A percentile compares a stretch with the other conserved stretches of the same genome.
Evolutionary conservation across 2,888 invertebrate species (phyloP).

Genomic region (Drosophila falleni): DNA sequence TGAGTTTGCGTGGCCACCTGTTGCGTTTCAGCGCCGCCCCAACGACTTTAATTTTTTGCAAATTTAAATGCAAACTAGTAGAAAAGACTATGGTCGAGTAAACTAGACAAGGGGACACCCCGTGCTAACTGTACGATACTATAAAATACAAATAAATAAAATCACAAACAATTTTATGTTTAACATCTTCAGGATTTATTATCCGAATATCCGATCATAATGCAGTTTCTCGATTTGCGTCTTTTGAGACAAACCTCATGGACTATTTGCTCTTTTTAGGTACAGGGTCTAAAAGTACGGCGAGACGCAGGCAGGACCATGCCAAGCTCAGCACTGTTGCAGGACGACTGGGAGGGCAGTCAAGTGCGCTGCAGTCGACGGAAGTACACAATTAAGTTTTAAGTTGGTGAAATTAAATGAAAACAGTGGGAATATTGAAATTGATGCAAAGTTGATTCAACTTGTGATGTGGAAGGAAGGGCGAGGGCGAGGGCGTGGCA

Average conservation of each 20-base stretch:
- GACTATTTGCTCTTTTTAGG: not conserved
- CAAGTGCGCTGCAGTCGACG: slow-evolving; percentile 50
- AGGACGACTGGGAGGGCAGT: slow-evolving; percentile 17
- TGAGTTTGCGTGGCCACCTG: slow-evolving; percentile 74
- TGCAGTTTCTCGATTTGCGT: not conserved
- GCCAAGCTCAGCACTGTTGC: slow-evolving; percentile 1
- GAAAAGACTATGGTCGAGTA: not conserved
- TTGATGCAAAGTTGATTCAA: slow-evolving; percentile 80
- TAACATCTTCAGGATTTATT: no score
- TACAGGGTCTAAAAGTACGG: slow-evolving; percentile 19
- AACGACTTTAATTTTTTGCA: slow-evolving; percentile 77
- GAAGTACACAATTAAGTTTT: slow-evolving; percentile 81
- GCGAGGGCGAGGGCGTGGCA: slow-evolving; percentile 27
- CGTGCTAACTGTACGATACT: no score
- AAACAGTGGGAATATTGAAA: slow-evolving; percentile 81
- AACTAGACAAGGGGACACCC: not conserved
- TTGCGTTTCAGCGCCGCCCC: slow-evolving; percentile 39
- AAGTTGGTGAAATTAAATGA: slow-evolving; percentile 79
- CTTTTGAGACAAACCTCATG: not conserved
- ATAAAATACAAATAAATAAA: no score
- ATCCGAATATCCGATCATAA: no score
- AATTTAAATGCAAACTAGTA: slow-evolving; percentile 66
- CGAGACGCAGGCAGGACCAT: slow-evolving; percentile 20
- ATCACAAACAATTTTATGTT: no score
- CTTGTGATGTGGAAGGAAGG: slow-evolving; percentile 10